phyloP scores from a whole-genome alignment of 30 jellyfish, hydroid and myxozoan genomes.

The Aurelia aurita region DNA sequence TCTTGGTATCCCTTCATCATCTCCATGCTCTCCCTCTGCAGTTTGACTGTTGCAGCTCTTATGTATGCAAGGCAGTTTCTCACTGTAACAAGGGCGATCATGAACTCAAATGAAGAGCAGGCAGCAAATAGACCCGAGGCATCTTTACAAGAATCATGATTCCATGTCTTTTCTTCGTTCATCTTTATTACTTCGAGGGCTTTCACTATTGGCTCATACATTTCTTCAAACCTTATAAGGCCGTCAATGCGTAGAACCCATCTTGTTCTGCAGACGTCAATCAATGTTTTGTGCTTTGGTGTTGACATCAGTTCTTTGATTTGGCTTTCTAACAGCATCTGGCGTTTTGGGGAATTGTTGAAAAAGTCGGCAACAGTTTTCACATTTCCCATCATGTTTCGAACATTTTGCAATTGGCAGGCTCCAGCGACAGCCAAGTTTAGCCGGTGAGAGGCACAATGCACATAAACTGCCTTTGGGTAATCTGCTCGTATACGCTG shows the following conservation, averaged over 20 bases:
- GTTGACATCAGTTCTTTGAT: background rate
- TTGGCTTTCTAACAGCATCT: background rate
- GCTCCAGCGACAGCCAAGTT: slow-evolving; percentile 57
- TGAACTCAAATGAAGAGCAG: slow-evolving; percentile 11
- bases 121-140: background rate
- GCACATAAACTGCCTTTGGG: slow-evolving; percentile 50
- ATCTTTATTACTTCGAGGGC: background rate
- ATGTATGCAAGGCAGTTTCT: slow-evolving; percentile 23
- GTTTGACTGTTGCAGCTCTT: slow-evolving; percentile 8
- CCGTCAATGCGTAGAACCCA: background rate
- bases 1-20: slow-evolving; percentile 8
- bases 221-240: background rate
- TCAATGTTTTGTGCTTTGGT: background rate
- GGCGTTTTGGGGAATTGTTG: slow-evolving; percentile 6
- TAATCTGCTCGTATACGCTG: slow-evolving; percentile 5
- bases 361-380: slow-evolving; percentile 3
- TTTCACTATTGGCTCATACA: background rate
- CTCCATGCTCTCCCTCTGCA: slow-evolving; percentile 14
- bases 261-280: background rate
- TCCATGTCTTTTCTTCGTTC: slow-evolving; percentile 31
- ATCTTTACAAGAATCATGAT: background rate
- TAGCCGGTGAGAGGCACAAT: slow-evolving; percentile 57
- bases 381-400: slow-evolving; percentile 33
- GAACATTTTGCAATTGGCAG: slow-evolving; percentile 33
- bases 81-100: slow-evolving; percentile 20